phyloP scores from a whole-genome alignment of 2,113 vertebrate genomes.

The Odontesthes bonariensis region DNA sequence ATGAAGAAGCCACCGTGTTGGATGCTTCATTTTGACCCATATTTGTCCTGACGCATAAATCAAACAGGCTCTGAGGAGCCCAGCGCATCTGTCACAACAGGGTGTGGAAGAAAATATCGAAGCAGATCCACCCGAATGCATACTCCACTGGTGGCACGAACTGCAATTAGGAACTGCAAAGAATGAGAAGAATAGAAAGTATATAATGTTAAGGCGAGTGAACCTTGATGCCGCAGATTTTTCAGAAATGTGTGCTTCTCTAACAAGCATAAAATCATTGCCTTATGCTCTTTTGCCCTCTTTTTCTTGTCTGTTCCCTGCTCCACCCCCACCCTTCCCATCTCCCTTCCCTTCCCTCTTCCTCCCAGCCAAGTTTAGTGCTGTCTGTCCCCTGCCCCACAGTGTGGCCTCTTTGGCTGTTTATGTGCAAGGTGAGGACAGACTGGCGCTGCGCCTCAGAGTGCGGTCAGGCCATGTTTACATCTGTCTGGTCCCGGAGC shows the following conservation, averaged over 20 bases:
- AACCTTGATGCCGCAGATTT: conserved; percentile 25
- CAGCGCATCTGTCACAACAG: conserved; percentile 63
- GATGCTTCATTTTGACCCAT: conserved; percentile 83
- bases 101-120: conserved; percentile 63
- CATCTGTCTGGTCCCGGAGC: conserved; percentile 78
- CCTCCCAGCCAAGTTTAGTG: conserved; percentile 55
- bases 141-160: conserved; percentile 65
- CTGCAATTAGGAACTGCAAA: conserved; percentile 65
- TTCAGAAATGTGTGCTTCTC: conserved; percentile 42
- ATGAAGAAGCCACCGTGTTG: conserved; percentile 73
- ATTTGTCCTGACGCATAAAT: conserved; percentile 82
- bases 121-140: conserved; percentile 51
- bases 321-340: background rate
- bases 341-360: conserved; percentile 4
- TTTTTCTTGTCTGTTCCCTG: background rate
- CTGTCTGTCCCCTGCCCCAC: conserved; percentile 61
- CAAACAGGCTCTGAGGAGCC: conserved; percentile 75
- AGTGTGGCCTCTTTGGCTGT: conserved; percentile 68
- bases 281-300: conserved; percentile 28
- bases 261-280: conserved; percentile 56
- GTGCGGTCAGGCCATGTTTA: conserved; percentile 79
- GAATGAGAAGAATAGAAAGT: conserved; percentile 56
- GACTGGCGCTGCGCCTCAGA: conserved; percentile 62
- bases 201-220: conserved; percentile 37
- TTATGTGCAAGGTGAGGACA: conserved; percentile 71